Evolutionary conservation across 1,140 invertebrate genomes (phyloP).

Genomic region (Papilio dardanus): DNA sequence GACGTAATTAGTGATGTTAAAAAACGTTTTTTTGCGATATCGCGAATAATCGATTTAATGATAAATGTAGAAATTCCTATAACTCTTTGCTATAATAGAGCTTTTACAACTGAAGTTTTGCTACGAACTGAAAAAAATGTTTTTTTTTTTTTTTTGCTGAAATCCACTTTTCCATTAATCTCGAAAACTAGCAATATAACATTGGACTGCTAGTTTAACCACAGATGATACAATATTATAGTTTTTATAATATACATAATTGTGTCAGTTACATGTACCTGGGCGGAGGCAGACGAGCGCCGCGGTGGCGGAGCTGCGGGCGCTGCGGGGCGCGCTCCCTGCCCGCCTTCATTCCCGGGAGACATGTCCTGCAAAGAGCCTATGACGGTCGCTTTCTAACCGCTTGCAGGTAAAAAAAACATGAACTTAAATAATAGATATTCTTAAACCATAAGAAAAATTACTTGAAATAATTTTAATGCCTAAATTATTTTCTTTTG

Average conservation of each 20-base stretch:
- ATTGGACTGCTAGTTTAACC: too few relatives aligned
- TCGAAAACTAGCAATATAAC: too few relatives aligned
- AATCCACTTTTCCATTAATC: too few relatives aligned
- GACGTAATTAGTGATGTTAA: not conserved
- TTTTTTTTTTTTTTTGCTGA: too few relatives aligned
- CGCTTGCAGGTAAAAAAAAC: conserved; percentile 57
- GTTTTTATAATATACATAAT: too few relatives aligned
- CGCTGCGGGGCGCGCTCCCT: conserved; percentile 66
- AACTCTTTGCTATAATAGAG: too few relatives aligned
- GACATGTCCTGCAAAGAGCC: conserved; percentile 57
- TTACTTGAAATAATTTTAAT: conserved; percentile 32
- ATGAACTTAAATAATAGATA: not conserved
- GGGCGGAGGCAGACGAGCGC: conserved; percentile 53
- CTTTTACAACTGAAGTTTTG: too few relatives aligned
- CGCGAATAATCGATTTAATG: not conserved
- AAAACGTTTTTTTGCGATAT: too few relatives aligned
- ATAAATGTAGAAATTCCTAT: too few relatives aligned
- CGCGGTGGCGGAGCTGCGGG: conserved; percentile 60
- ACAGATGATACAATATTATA: too few relatives aligned
- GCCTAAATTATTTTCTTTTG: too few relatives aligned
- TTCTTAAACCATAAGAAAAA: not conserved
- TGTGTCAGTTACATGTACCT: conserved; percentile 69
- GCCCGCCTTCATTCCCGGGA: conserved; percentile 49
- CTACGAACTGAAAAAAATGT: too few relatives aligned
- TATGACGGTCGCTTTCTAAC: conserved; percentile 60